These are phyloP conservation scores for Lycophotia porphyrea DNA, from an alignment of 2,888 invertebrate genomes.

Conservation along the genomic window DNA sequence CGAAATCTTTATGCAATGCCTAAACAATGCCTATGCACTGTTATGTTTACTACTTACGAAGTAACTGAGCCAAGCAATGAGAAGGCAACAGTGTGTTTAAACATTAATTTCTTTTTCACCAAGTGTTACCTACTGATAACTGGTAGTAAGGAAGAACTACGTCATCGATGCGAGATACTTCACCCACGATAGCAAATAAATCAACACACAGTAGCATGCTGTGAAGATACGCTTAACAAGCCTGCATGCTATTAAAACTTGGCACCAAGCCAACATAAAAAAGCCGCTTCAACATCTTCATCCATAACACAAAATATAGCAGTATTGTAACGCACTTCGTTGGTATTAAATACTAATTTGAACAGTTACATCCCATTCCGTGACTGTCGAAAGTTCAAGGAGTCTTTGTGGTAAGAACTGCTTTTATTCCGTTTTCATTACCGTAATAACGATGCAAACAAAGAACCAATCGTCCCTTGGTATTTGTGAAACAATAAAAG, in stretches of 20 bases:
- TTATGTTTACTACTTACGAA: background rate
- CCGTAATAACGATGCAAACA: conserved; percentile 64
- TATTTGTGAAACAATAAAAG: conserved; percentile 58
- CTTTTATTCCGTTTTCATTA: conserved; percentile 76
- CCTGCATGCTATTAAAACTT: conserved; percentile 26
- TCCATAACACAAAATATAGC: conserved; percentile 21
- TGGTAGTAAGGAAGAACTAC: background rate
- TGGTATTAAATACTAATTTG: conserved; percentile 68
- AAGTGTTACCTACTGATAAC: background rate
- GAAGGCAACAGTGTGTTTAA: background rate
- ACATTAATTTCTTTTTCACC: background rate
- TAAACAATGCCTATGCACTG: background rate
- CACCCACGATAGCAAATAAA: conserved; percentile 3
- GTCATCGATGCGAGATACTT: background rate
- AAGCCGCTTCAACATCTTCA: background rate
- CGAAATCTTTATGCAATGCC: background rate
- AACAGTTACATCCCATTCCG: conserved; percentile 71
- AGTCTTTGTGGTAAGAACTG: conserved; percentile 69
- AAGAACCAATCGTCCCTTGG: conserved; percentile 53
- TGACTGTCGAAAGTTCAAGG: conserved; percentile 83
- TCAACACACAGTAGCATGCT: conserved; percentile 2
- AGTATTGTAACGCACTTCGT: conserved; percentile 33
- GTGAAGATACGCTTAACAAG: conserved; percentile 9
- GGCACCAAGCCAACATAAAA: conserved; percentile 28
- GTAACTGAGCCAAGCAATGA: background rate